Percentiles rank a stretch among this genome's conserved stretches.
These are phyloP conservation scores for Leucophenga maculata DNA, from an alignment of 2,888 invertebrate species.

Conservation along the genomic window DNA sequence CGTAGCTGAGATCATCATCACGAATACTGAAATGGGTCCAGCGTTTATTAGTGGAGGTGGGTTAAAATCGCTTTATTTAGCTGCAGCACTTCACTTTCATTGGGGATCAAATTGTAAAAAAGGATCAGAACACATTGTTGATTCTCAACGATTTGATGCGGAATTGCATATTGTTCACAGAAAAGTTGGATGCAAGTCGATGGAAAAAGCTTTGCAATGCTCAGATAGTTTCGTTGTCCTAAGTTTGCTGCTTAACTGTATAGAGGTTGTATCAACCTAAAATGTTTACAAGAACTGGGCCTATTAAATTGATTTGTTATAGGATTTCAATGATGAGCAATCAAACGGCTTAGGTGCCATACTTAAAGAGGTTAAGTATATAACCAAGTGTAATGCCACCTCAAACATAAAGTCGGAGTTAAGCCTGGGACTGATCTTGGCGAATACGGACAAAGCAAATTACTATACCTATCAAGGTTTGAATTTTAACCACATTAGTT, in stretches of 20 bases:
- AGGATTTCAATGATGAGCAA: too few species aligned
- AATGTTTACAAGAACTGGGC: too few species aligned
- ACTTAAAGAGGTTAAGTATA: too few species aligned
- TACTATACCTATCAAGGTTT: constrained; percentile 51
- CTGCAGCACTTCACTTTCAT: constrained; percentile 51
- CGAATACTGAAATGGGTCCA: too few species aligned
- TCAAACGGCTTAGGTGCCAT: too few species aligned
- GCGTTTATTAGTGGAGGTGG: too few species aligned
- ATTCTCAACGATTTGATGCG: constrained; percentile 40
- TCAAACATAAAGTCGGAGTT: constrained; percentile 30
- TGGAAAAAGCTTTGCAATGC: constrained; percentile 38
- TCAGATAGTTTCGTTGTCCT: too few species aligned
- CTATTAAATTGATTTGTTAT: too few species aligned
- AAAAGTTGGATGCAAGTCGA: constrained; percentile 40
- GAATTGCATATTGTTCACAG: constrained; percentile 54
- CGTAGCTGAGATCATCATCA: constrained; percentile 37
- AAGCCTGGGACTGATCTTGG: constrained; percentile 40
- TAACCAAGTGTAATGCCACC: neutral
- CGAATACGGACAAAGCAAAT: constrained; percentile 28
- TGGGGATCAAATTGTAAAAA: constrained; percentile 45
- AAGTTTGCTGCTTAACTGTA: constrained; percentile 35
- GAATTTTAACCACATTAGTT: too few species aligned
- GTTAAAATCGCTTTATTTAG: constrained; percentile 40
- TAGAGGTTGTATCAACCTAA: constrained; percentile 27
- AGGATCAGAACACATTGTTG: constrained; percentile 51